Conservation (phyloP, 2,888 invertebrate species). For the Dicyrtomina minuta region DNA sequence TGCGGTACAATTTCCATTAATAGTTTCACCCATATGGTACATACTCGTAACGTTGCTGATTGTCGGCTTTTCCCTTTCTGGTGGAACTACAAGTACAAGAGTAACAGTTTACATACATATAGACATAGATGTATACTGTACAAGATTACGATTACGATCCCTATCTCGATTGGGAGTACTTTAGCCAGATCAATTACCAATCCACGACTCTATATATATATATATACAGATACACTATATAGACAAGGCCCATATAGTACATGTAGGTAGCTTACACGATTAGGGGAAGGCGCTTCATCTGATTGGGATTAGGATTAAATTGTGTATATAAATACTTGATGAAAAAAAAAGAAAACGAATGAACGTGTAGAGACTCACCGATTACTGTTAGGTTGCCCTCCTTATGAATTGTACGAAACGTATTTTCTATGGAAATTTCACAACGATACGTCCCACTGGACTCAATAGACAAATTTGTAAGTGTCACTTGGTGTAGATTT, state of each 20-base stretch:
- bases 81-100: constrained; percentile 37
- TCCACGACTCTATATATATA: neutral
- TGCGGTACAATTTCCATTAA: constrained; percentile 74
- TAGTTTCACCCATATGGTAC: constrained; percentile 63
- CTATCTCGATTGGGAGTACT: no score
- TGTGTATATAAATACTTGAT: neutral
- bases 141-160: no score
- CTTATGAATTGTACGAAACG: constrained; percentile 43
- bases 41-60: constrained; percentile 37
- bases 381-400: constrained; percentile 47
- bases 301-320: no score
- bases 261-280: no score
- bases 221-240: neutral
- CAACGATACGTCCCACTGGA: constrained; percentile 48
- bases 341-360: neutral
- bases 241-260: neutral
- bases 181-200: no score
- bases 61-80: constrained; percentile 33
- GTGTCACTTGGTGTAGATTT: constrained; percentile 37
- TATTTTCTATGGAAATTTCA: constrained; percentile 47
- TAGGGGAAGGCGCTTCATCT: no score
- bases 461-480: constrained; percentile 43
- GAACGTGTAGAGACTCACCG: constrained; percentile 22
- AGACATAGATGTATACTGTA: neutral
- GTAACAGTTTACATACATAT: neutral